Conservation (phyloP, 1,140 invertebrate genomes). For the Sesamia nonagrioides region DNA sequence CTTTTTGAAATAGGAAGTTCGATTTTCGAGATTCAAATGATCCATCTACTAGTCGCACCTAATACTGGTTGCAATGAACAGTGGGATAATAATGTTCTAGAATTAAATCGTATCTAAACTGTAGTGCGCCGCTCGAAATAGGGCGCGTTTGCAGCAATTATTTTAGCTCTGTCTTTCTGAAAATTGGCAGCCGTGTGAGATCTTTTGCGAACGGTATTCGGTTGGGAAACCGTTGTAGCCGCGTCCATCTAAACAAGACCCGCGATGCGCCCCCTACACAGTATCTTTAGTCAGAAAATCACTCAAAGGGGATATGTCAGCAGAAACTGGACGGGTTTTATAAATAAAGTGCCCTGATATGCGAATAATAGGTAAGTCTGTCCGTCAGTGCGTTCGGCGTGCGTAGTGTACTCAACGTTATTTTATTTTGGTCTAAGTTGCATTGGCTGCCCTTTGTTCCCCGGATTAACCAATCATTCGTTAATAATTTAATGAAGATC, state of each 20-base stretch:
- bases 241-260: slow-evolving; percentile 68
- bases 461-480: slow-evolving; percentile 32
- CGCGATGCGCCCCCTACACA: slow-evolving; percentile 63
- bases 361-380: slow-evolving; percentile 80
- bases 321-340: slow-evolving; percentile 72
- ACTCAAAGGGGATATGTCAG: slow-evolving; percentile 67
- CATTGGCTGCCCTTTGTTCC: slow-evolving; percentile 24
- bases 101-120: slow-evolving; percentile 84
- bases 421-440: slow-evolving; percentile 64
- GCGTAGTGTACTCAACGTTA: slow-evolving; percentile 54
- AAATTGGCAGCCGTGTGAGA: slow-evolving; percentile 86
- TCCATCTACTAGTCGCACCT: neutral
- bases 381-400: slow-evolving; percentile 62
- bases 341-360: slow-evolving; percentile 82
- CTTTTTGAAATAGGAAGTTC: slow-evolving; percentile 49
- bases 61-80: slow-evolving; percentile 58
- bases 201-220: slow-evolving; percentile 83
- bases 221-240: slow-evolving; percentile 83
- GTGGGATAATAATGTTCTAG: slow-evolving; percentile 81
- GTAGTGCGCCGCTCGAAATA: slow-evolving; percentile 82
- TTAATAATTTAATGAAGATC: slow-evolving; percentile 37
- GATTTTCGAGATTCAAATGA: slow-evolving; percentile 55
- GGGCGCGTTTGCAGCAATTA: slow-evolving; percentile 86
- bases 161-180: slow-evolving; percentile 87
- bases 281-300: slow-evolving; percentile 40